phyloP scores from a whole-genome alignment of 92 coral and sea anemone genomes.

The Epizoanthus scotinus region DNA sequence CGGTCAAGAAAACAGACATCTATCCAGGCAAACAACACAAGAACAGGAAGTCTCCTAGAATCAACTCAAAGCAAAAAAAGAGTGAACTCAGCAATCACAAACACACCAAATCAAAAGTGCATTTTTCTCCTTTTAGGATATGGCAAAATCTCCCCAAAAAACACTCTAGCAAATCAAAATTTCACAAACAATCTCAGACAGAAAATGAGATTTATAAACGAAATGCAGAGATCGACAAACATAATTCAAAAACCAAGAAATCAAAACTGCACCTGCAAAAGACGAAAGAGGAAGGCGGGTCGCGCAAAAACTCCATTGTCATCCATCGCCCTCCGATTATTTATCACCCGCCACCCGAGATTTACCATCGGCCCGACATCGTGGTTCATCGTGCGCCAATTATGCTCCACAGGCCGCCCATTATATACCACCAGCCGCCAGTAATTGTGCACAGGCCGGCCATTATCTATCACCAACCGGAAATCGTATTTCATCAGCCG shows the following conservation, averaged over 20 bases:
- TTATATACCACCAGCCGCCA: constrained; percentile 96
- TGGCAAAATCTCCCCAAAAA: neutral
- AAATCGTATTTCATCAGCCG: constrained; percentile 96
- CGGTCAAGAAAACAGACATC: constrained; percentile 77
- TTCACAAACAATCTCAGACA: neutral
- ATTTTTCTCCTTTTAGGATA: neutral
- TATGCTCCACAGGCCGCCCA: constrained; percentile 92
- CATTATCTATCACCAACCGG: constrained; percentile 96
- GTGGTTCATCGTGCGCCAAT: constrained; percentile 99
- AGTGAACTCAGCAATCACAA: neutral
- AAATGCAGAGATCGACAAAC: constrained; percentile 1
- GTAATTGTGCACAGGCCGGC: constrained; percentile 98
- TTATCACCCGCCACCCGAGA: constrained; percentile 99
- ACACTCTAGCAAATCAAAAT: neutral
- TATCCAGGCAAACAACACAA: constrained; percentile 22
- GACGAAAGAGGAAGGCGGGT: constrained; percentile 74
- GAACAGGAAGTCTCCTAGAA: constrained; percentile 14
- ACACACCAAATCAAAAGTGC: neutral
- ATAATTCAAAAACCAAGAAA: neutral
- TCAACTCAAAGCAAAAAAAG: constrained; percentile 23
- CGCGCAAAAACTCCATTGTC: constrained; percentile 84
- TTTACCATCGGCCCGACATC: constrained; percentile 97
- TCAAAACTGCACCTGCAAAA: constrained; percentile 64
- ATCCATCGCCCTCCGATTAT: constrained; percentile 99
- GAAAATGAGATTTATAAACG: constrained; percentile 1